Base-by-base conservation (phyloP, 2,113 vertebrate genomes). In the Centrocercus urophasianus region DNA sequence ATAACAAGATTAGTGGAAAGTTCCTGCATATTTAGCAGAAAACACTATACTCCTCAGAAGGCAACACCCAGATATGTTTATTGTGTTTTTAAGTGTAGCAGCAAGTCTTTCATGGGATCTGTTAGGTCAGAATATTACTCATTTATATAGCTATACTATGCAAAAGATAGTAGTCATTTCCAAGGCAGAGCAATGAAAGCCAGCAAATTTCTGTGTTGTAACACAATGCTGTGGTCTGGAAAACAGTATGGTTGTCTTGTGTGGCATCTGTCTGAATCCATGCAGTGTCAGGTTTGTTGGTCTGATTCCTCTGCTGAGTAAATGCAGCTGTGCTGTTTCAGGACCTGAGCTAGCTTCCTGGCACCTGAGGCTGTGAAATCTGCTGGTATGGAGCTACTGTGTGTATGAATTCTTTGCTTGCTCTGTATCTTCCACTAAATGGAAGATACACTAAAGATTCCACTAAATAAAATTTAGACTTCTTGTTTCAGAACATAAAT, bases 221-320 rank as follows among this genome's bases (percentile, higher is more conserved):
- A 52, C 34, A 20, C 48, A 22, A 0, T 11, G 38, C 63, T 12
- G 38, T 36, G 78, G 17, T 52, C 69, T 84, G 64, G 45, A 34
- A 48, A 38, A 21, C 0, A 8, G 13, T 13, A 0, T 4, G 20
- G 19, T 21, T 67, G 71, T 28, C 65, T 73, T 38, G 8, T n/a
- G 57, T 59, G 11, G 12, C 24, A 1, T 81, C 32, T 56, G 0
- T 48, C 64, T 67, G 27, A 22, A 32, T 7, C 24, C 0, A 0
- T 47, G 60, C 40, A 0, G 8, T n/a, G 54, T 61, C 56, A 32
- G 76, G 36, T 77, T 73, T 32, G 54, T 47, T 82, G 47, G 36
- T 34, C 45, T 52, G 54, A 50, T 78, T 77, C 42, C 76, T 72
- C 70, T 1, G 10, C 65, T 63, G 70, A 72, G 89, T 40, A 40